Evolutionary conservation across 2,797 vertebrate genomes (phyloP), one percentile per base, ranked within the genome.

Genomic region (Alectoris magna): DNA sequence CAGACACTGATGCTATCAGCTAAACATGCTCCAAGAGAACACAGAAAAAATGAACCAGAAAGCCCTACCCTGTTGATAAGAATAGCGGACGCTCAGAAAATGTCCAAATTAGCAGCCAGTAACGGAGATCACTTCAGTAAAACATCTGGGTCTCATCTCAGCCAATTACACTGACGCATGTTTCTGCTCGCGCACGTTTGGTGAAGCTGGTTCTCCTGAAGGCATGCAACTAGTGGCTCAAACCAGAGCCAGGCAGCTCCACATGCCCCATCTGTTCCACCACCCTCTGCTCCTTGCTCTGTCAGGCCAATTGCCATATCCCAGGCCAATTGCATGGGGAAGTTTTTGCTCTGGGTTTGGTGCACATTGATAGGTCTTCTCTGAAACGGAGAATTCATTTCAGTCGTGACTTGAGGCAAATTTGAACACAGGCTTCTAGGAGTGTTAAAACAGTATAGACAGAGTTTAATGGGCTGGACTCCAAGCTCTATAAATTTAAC

Each of bases 401-500:
- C 84, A 81, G 29, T 83, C 48, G 1, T 39, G 79, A 95, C 84
- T 88, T 0, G 2, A 91, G 94, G 93, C 92, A 86, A 89, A 92
- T 95, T 48, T 91, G 87, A 92, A 81, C 14, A 41, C 88, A 64
- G 84, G 67, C 69, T 96, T 94, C 92, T 85, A 93, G 84, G 96
- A 96, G 80, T 71, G 87, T 93, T 93, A 86, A 88, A 96, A 73
- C 59, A 38, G 88, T 84, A 93, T 68, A 96, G 92, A 73, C 84
- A 87, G 74, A 66, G 49, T 93, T 93, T 95, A 94, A 88, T 71
- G 93, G 95, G 92, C 94, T 91, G 95, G 91, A 95, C 93, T 96
- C 93, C 93, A 94, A 93, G 87, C 53, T 82, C 94, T 90, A 93
- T 96, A 95, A 94, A 96, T 95, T 95, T 96, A 95, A 96, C 89